Evolutionary conservation across 2,113 vertebrate species (phyloP).

Genomic region (Promerops cafer): DNA sequence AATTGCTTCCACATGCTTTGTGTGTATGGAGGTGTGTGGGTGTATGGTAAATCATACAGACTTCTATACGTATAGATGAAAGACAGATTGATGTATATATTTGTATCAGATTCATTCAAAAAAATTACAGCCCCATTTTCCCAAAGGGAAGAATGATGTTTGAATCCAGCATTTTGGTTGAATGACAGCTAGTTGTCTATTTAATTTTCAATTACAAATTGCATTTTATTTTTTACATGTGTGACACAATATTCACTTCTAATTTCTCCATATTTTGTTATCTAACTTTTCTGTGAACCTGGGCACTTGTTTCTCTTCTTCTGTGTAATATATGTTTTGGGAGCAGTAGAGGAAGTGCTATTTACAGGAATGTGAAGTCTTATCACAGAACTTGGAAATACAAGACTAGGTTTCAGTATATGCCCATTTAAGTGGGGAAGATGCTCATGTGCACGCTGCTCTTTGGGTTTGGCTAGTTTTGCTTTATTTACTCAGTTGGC

Average conservation of each 20-base stretch:
- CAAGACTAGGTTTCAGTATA: background rate
- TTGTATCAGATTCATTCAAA: background rate
- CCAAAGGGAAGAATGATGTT: background rate
- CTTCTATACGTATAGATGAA: background rate
- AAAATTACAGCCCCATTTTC: background rate
- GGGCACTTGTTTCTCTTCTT: background rate
- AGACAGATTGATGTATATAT: background rate
- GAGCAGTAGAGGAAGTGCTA: background rate
- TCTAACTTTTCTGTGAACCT: background rate
- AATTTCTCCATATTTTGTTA: background rate
- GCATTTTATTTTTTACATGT: background rate
- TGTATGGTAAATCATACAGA: background rate
- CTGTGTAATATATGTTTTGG: background rate
- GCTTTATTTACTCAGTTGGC: background rate
- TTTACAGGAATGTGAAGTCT: background rate
- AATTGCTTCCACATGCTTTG: background rate
- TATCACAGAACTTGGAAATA: background rate
- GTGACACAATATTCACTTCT: background rate
- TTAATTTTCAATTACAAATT: background rate
- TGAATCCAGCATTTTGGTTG: background rate
- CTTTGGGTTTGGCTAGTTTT: background rate
- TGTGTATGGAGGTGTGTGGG: background rate
- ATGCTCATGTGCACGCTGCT: background rate
- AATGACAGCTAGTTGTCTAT: background rate
- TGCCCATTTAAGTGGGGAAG: background rate